phyloP scores from a whole-genome alignment of 1,140 invertebrate genomes.

The Vanessa tameamea region DNA sequence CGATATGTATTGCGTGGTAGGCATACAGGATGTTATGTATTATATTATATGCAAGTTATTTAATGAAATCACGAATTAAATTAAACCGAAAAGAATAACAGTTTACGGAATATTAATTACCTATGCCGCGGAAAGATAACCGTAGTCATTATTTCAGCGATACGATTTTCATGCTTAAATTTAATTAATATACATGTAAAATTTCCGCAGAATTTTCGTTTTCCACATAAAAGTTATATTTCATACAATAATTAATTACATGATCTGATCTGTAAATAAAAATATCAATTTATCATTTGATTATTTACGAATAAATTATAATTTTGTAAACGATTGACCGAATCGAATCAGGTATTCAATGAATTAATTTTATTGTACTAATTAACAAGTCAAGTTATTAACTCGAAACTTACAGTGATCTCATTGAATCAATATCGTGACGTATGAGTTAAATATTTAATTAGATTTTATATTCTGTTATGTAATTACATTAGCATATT shows the following conservation, averaged over 20 bases:
- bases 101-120: constrained; percentile 14
- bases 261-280: constrained; percentile 9
- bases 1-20: no score
- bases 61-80: background rate
- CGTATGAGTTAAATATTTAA: no score
- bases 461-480: no score
- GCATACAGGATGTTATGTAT: background rate
- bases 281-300: constrained; percentile 6
- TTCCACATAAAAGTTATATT: background rate
- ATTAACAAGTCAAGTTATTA: no score
- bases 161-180: constrained; percentile 16
- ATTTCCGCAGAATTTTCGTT: background rate
- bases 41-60: background rate
- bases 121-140: background rate
- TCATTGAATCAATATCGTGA: no score
- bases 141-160: background rate
- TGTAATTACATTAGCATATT: no score
- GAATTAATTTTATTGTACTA: background rate
- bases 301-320: constrained; percentile 6
- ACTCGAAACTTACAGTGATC: no score
- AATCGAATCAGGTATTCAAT: background rate
- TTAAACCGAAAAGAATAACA: constrained; percentile 9
- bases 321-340: background rate
- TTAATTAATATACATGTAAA: constrained; percentile 23
- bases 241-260: background rate